Percentiles rank a stretch among this genome's conserved stretches.
Conservation (phyloP, 1,140 invertebrate species). For the Drosophila mojavensis region DNA sequence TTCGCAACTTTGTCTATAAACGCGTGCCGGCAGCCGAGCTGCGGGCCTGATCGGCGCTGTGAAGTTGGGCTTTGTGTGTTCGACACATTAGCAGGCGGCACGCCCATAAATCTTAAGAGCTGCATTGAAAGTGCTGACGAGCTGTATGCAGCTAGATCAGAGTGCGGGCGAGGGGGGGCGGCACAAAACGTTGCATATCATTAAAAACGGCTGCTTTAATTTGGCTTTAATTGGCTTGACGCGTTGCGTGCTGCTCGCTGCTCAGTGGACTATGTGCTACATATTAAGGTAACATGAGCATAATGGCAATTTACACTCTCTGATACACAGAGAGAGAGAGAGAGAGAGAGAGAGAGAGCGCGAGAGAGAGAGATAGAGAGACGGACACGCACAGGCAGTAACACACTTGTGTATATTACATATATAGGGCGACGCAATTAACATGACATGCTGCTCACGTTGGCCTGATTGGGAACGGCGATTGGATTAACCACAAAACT, state of each 20-base stretch:
- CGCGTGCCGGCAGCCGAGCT: slow-evolving; percentile 63
- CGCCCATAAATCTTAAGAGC: slow-evolving; percentile 68
- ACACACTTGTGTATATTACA: slow-evolving; percentile 3
- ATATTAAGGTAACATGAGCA: slow-evolving; percentile 80
- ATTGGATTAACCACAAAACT: slow-evolving; percentile 74
- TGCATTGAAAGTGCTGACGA: slow-evolving; percentile 60
- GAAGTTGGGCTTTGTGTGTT: slow-evolving; percentile 37
- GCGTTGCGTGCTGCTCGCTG: slow-evolving; percentile 60
- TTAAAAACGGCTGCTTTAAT: slow-evolving; percentile 76
- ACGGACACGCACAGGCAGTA: slow-evolving; percentile 7
- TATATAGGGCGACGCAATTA: slow-evolving; percentile 58
- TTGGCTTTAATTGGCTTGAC: slow-evolving; percentile 78
- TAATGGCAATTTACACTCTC: slow-evolving; percentile 69
- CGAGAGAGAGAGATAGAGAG: too few species aligned
- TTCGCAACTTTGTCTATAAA: slow-evolving; percentile 49
- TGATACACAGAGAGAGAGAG: slow-evolving; percentile 10
- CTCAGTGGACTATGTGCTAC: slow-evolving; percentile 56
- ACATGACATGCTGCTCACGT: slow-evolving; percentile 76
- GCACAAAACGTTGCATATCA: slow-evolving; percentile 62
- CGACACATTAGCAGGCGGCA: slow-evolving; percentile 49
- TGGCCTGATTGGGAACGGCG: slow-evolving; percentile 70
- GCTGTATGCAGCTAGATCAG: slow-evolving; percentile 30
- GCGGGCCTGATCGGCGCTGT: slow-evolving; percentile 41
- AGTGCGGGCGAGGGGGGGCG: not conserved
- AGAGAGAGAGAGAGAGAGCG: too few species aligned